Conservation (phyloP, 2,888 invertebrate species). For the Omphaloscelis lunosa region DNA sequence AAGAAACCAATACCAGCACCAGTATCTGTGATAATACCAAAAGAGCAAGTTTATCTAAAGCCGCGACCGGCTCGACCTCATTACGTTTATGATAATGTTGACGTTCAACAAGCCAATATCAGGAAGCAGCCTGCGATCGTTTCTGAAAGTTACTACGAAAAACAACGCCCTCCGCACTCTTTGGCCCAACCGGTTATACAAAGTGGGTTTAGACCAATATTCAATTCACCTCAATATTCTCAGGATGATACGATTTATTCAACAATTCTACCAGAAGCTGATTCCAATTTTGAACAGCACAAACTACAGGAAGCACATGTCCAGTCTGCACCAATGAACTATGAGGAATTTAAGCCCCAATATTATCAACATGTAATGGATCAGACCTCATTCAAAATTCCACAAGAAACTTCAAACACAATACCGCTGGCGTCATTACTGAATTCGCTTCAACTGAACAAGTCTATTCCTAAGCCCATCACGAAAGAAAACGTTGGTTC, state of each 20-base stretch:
- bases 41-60: conserved; percentile 81
- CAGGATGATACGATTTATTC: conserved; percentile 75
- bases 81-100: conserved; percentile 75
- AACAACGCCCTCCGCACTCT: conserved; percentile 72
- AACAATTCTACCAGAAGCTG: conserved; percentile 66
- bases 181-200: conserved; percentile 79
- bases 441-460: conserved; percentile 93
- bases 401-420: conserved; percentile 72
- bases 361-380: conserved; percentile 81
- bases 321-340: conserved; percentile 69
- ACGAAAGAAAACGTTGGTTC: conserved; percentile 95
- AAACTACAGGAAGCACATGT: conserved; percentile 70
- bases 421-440: conserved; percentile 90
- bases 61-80: conserved; percentile 80
- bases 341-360: conserved; percentile 73
- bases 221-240: conserved; percentile 68
- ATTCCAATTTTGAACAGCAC: conserved; percentile 69
- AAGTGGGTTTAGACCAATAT: conserved; percentile 85
- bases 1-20: conserved; percentile 76
- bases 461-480: conserved; percentile 94
- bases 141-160: conserved; percentile 86
- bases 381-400: conserved; percentile 70
- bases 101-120: conserved; percentile 70
- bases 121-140: conserved; percentile 80
- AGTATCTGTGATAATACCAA: conserved; percentile 72